A percentile compares a stretch with the other conserved stretches of the same genome.
These are phyloP conservation scores for Parnassius smintheus DNA, from an alignment of 2,888 invertebrate genomes.

Conservation along the genomic window DNA sequence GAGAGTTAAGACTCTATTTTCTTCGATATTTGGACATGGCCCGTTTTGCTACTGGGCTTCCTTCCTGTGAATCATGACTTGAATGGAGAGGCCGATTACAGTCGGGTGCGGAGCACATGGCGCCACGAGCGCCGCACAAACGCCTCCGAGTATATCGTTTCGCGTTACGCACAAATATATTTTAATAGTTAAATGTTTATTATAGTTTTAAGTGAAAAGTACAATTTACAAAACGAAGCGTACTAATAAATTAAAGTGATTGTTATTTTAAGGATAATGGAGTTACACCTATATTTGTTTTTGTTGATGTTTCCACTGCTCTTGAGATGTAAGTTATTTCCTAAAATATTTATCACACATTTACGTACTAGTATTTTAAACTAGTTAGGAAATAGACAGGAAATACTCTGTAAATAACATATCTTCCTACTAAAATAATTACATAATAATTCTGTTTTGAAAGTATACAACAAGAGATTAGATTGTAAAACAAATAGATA, in stretches of 20 bases:
- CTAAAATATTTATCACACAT: too few relatives aligned
- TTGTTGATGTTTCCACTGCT: slow-evolving; percentile 58
- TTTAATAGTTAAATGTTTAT: slow-evolving; percentile 18
- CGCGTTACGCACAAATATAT: slow-evolving; percentile 30
- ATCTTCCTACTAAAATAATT: too few relatives aligned
- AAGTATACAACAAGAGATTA: too few relatives aligned
- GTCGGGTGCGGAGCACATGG: slow-evolving; percentile 51
- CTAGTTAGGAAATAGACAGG: too few relatives aligned
- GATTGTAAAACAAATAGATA: too few relatives aligned
- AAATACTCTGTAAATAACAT: too few relatives aligned
- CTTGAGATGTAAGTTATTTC: slow-evolving; percentile 61
- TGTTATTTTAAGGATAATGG: slow-evolving; percentile 55
- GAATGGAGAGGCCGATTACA: slow-evolving; percentile 56
- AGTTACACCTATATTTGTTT: slow-evolving; percentile 49
- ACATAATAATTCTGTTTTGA: too few relatives aligned
- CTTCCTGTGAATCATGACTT: slow-evolving; percentile 74
- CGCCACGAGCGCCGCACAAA: slow-evolving; percentile 42
- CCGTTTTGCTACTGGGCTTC: slow-evolving; percentile 65
- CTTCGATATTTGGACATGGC: slow-evolving; percentile 60
- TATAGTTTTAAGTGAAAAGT: slow-evolving; percentile 28
- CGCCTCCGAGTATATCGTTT: slow-evolving; percentile 42
- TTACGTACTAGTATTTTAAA: too few relatives aligned
- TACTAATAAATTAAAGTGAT: slow-evolving; percentile 37
- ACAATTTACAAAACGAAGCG: slow-evolving; percentile 13
- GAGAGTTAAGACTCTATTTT: slow-evolving; percentile 47